Base-by-base conservation (phyloP, 1,140 invertebrate species). In the Delia radicum region DNA sequence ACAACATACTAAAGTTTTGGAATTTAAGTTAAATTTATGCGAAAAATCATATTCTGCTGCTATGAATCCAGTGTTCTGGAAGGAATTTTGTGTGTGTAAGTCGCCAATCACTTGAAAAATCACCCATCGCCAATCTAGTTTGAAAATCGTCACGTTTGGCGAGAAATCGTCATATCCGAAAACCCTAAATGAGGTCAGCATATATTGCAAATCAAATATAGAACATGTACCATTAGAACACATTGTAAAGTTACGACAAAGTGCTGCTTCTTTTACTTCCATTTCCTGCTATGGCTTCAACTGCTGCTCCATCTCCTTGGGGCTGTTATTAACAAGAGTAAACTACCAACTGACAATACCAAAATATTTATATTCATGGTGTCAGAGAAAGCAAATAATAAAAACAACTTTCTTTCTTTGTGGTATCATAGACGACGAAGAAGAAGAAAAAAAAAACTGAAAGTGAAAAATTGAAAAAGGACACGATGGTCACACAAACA, bases 381-480 rank as follows among this genome's bases (percentile, higher is more conserved):
- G 65, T 33, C 65, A 69, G 29, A 69, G 65, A 69, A 69, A 69
- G 24, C 65, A 69, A 69, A 69, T 31, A 69, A 33, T 69, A 69
- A 69, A 69, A 69, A 69, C 29, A 69, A 69, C 65, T 69, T 69
- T 69, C 29, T 24, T 12, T 69, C 37, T 21, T 15, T 55, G 4
- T 55, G 2, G 7, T 33, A 33, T 48, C 48, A 55, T 8, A 8
- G 4, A 21, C n/a, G 18, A 21, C 18, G 29, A 37, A 18, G 18
- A 21, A 33, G 29, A 37, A 18, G 7, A 24, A 69, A 21, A 8
- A 67, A 69, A 33, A 69, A 69, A 69, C 31, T 21, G 65, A 33
- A 69, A 69, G 65, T 69, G 65, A 69, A 69, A 69, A 69, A 69
- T 69, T 69, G 65, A 69, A 69, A 69, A 69, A 69, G 65, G 65